Base-by-base conservation (phyloP, 2,888 invertebrate species). In the Strigamia transsilvanica region DNA sequence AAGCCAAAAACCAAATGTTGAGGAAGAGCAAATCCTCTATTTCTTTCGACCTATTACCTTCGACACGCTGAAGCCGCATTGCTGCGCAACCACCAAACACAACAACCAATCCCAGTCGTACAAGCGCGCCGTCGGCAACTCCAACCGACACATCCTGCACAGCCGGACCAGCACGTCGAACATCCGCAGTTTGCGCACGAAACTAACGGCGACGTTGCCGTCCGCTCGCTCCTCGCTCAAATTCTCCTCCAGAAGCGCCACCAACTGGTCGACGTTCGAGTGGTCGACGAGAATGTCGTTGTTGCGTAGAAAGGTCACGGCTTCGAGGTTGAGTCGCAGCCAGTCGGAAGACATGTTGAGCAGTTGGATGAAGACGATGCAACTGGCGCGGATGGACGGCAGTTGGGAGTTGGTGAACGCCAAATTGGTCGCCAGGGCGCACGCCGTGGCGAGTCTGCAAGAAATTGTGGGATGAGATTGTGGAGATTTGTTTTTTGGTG, bases 61-160 rank as follows among this genome's bases (percentile, higher is more conserved):
- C 5, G 21, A 18, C 7, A 66, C 61, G 7, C 12, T 18, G 12
- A 23, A 66, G 7, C 12, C 9, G 18, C 61, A 66, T 23, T 66
- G 21, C 21, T 66, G 61, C 0, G 61, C 61, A 23, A 21, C 18
- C 4, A 66, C 21, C 18, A 66, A 9, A 66, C 9, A 4, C 5
- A 66, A 18, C 21, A 66, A 66, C 61, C 61, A 66, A 12, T 66
- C 61, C 61, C 61, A 66, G 6, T 66, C 61, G 18, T 66, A 18
- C 21, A 66, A 2, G 1, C 21, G 18, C 18, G 23, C 7, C 0
- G 21, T 66, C 7, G 61, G 61, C 21, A 66, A 10, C 18, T 66
- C 61, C 21, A 66, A 66, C 1, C 23, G n/a, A 23, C 61, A 66
- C 61, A 66, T 4, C 23, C 23, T 5, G 9, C 61, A 66, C 6